Base-by-base conservation (phyloP, 37 sponge, comb jelly and placozoan genomes). In the Spongilla lacustris region DNA sequence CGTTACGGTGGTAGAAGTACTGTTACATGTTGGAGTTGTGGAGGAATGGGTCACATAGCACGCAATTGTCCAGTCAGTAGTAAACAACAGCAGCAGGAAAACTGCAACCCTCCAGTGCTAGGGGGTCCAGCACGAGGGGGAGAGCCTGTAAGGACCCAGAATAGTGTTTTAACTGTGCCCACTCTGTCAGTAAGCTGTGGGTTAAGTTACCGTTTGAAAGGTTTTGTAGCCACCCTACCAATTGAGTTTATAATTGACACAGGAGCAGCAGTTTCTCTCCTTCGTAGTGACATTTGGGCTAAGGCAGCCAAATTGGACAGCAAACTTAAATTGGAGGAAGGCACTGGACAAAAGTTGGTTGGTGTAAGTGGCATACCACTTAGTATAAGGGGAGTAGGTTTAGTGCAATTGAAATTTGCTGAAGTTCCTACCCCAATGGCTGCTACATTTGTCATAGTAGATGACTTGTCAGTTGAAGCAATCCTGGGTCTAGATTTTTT, bases 351-450 rank as follows among this genome's bases (percentile, higher is more conserved):
- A 14, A n/a, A 36, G 49, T 34, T 85, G 71, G 73, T 77, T 67
- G 85, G 85, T 31, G 85, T 85, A 67, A 41, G 77, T 32, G 85
- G 85, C 27, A 77, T 14, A 19, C 85, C 85, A 22, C 37, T 85
- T 23, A 70, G 29, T 70, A 28, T 70, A 28, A 29, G 26, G 28
- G 71, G 71, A 46, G 46, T 46, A 46, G 46, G 46, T 46, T 46
- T 46, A 46, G 46, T 46, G 46, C 46, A 46, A 46, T 46, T 46
- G 46, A 46, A 46, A 46, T 46, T 46, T 46, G 46, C 46, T 46
- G 46, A 10, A 46, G 46, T 46, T 46, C 46, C 46, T 46, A 46
- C 46, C 46, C 46, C 46, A 46, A 46, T 46, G 46, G 46, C 46
- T 46, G 46, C 46, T 46, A 46, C 46, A 46, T 46, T 46, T 46